Base-by-base conservation (phyloP, 2,797 vertebrate genomes). In the Sebastes melanostomus region DNA sequence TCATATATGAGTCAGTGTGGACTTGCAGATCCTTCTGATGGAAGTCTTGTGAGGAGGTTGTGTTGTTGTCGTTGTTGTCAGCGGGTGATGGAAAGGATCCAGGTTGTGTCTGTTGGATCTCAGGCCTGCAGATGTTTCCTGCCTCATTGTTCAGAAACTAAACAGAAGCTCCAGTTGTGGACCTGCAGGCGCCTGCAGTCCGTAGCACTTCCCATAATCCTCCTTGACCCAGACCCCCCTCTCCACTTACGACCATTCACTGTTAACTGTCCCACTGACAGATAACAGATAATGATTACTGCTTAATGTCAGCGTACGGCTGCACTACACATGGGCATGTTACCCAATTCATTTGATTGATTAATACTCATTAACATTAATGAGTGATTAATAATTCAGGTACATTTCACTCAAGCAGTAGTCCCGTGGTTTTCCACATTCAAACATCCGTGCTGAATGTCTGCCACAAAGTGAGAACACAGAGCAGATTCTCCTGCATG, bases 41-140 rank as follows among this genome's bases (percentile, higher is more conserved):
- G 18, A 16, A 55, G 55, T 66, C 34, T 34, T 7, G 7, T 59
- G 16, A 32, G 13, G 27, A 75, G 36, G 72, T 56, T 59, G 67
- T 80, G 73, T 61, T 52, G 66, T 55, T 82, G 78, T 78, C 76
- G 74, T 80, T 68, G 52, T 62, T 78, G 78, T 86, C 62, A 32
- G 74, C 9, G 55, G 83, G 79, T 79, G 85, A 79, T 73, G 80
- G 87, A 81, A 69, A 54, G 77, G 72, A 79, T 86, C 81, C 80
- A 84, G 82, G 75, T 89, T 76, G 56, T 86, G 83, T 91, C 72
- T 83, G 74, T 75, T 78, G 81, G 75, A 85, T 80, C 88, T 84
- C 62, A 46, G 58, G 66, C 80, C 22, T 55, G 81, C 95, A 95
- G 94, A 93, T 95, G 94, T 93, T 95, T 95, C 94, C 94, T 94